Evolutionary conservation across 2,888 invertebrate species (phyloP).

Genomic region (Scrobipalpa costella): DNA sequence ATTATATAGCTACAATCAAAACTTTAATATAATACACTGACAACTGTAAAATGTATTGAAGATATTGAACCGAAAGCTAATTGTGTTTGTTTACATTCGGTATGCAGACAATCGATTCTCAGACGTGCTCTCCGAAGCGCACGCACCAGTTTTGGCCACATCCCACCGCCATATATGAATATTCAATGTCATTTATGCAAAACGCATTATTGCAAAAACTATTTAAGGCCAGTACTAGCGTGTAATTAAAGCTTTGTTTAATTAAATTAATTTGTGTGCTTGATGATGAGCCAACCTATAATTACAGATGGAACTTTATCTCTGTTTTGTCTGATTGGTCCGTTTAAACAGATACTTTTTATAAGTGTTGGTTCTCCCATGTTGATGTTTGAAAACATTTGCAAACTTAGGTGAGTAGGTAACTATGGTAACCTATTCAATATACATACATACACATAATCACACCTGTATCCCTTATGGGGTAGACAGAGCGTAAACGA

Average conservation of each 20-base stretch:
- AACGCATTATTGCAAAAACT: constrained; percentile 19
- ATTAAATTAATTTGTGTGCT: constrained; percentile 19
- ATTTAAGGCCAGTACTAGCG: constrained; percentile 18
- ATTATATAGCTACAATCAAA: too few species aligned
- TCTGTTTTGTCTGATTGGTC: constrained; percentile 6
- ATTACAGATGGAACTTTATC: neutral
- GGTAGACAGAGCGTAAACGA: too few species aligned
- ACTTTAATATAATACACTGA: too few species aligned
- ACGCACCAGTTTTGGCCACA: constrained; percentile 10
- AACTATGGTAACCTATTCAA: too few species aligned
- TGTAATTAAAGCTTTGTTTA: constrained; percentile 20
- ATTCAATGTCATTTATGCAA: constrained; percentile 27
- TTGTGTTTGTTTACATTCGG: constrained; percentile 8
- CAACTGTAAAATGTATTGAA: too few species aligned
- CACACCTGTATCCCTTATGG: too few species aligned
- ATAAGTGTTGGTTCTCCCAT: too few species aligned
- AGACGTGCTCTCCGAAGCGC: neutral
- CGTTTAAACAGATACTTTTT: too few species aligned
- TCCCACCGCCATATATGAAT: constrained; percentile 25
- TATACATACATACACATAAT: too few species aligned
- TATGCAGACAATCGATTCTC: constrained; percentile 17
- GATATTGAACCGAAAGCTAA: neutral
- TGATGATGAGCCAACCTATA: constrained; percentile 14
- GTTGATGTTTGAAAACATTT: too few species aligned
- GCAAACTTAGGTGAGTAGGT: too few species aligned